Base-by-base conservation (phyloP, 2,797 vertebrate genomes). In the Phoebastria nigripes region DNA sequence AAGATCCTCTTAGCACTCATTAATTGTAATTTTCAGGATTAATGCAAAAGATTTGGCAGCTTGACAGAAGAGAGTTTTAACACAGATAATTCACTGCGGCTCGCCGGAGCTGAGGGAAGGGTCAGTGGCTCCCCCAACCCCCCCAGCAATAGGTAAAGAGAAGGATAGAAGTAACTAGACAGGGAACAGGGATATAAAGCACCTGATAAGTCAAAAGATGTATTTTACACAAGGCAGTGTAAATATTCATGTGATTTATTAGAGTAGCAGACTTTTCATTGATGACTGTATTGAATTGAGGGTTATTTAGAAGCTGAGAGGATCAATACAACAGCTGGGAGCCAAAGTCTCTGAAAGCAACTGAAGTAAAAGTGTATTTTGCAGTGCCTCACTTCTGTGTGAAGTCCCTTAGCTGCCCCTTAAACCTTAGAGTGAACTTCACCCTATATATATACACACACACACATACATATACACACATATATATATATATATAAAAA, bases 11-110 rank as follows among this genome's bases (percentile, higher is more conserved):
- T 96, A 96, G 78, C 58, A 9, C 72, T 97, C 96, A 96, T 96
- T 97, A 97, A 96, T 94, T 96, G 90, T 89, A 90, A 96, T 97
- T 97, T 97, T 90, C 82, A 76, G 94, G 94, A 97, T 97, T 97
- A 97, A 93, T 96, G 86, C 63, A 91, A 89, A 96, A 95, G 95
- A 95, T 97, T 90, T 97, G 96, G 97, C 97, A 94, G 93, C 87
- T 81, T 86, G 87, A 93, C 94, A 95, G 93, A 82, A 67, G 86
- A 47, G 80, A 95, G 92, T 96, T 97, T 84, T 90, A 94, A 41
- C 63, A 71, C 55, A 93, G 93, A 96, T 93, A 66, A 94, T 93
- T 87, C 69, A 66, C 78, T 58, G 56, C 0, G 0, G 66, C 66
- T 96, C 21, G 5, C 67, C 63, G 74, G 90, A 94, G 93, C 56